Percentiles rank a stretch among this genome's conserved stretches.
Evolutionary conservation across 2,888 invertebrate species (phyloP).

Genomic region (Tachina lurida): DNA sequence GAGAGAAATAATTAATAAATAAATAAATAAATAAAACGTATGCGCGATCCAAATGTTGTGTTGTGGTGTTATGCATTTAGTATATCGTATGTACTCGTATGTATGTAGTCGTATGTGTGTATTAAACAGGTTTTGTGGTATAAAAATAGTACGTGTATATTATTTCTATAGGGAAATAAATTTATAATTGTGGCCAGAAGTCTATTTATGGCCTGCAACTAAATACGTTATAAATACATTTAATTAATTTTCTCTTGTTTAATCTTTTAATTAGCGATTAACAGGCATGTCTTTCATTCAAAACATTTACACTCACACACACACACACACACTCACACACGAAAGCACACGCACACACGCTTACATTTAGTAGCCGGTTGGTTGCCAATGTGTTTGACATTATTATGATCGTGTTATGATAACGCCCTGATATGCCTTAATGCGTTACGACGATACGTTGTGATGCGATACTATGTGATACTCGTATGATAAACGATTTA

Average conservation of each 20-base stretch:
- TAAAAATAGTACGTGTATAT: slow-evolving; percentile 1
- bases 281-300: slow-evolving; percentile 56
- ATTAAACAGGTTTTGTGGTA: slow-evolving; percentile 44
- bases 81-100: neutral
- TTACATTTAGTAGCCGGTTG: slow-evolving; percentile 23
- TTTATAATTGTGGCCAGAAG: slow-evolving; percentile 49
- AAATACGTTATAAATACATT: slow-evolving; percentile 44
- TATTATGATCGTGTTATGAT: slow-evolving; percentile 52
- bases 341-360: neutral
- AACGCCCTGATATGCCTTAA: slow-evolving; percentile 50
- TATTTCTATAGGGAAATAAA: slow-evolving; percentile 55
- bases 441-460: slow-evolving; percentile 30
- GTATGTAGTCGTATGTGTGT: neutral
- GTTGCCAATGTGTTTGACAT: too few relatives aligned
- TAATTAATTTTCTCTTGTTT: slow-evolving; percentile 65
- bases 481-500: slow-evolving; percentile 35
- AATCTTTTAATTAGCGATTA: slow-evolving; percentile 68
- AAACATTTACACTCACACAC: slow-evolving; percentile 3
- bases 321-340: too few relatives aligned
- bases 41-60: slow-evolving; percentile 1
- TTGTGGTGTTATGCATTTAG: neutral
- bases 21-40: neutral
- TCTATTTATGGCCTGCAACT: slow-evolving; percentile 50
- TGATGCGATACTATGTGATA: slow-evolving; percentile 11
- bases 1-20: slow-evolving; percentile 27